These are phyloP conservation scores for Tenebrosternarchus preto DNA, from an alignment of 2,113 vertebrate species.

Conservation along the genomic window DNA sequence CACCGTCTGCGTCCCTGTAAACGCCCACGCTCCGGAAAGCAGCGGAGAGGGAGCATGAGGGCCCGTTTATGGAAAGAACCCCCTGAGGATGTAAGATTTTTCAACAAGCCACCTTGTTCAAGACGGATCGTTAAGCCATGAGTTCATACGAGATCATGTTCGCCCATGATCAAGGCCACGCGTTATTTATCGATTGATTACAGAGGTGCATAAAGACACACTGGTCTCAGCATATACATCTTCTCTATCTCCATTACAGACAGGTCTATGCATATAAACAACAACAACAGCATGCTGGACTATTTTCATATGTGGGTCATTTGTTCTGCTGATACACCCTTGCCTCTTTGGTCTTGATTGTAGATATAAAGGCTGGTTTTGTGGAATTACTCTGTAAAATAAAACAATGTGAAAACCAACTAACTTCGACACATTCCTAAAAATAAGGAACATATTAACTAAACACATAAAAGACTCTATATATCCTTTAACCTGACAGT, in stretches of 20 bases:
- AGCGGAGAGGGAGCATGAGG: not conserved
- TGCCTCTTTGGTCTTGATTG: constrained; percentile 70
- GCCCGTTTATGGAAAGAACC: not conserved
- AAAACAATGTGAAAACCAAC: constrained; percentile 31
- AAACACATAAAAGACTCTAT: constrained; percentile 35
- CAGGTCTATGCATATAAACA: constrained; percentile 32
- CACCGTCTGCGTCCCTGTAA: not conserved
- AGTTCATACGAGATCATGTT: not conserved
- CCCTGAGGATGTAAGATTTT: not conserved
- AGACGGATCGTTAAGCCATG: not conserved
- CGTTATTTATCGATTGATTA: too few relatives aligned
- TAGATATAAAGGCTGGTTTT: constrained; percentile 46
- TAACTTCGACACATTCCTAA: constrained; percentile 57
- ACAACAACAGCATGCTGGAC: not conserved
- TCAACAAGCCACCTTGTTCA: not conserved
- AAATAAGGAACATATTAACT: constrained; percentile 52
- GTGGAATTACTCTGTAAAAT: constrained; percentile 42
- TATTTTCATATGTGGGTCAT: not conserved
- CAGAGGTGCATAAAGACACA: not conserved
- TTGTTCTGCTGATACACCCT: constrained; percentile 28
- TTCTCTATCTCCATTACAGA: constrained; percentile 33
- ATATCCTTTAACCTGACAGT: not conserved
- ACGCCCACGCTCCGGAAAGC: not conserved
- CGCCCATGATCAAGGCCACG: too few relatives aligned
- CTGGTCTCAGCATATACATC: not conserved